phyloP scores from a whole-genome alignment of 2,113 vertebrate genomes.

The Takifugu bimaculatus region DNA sequence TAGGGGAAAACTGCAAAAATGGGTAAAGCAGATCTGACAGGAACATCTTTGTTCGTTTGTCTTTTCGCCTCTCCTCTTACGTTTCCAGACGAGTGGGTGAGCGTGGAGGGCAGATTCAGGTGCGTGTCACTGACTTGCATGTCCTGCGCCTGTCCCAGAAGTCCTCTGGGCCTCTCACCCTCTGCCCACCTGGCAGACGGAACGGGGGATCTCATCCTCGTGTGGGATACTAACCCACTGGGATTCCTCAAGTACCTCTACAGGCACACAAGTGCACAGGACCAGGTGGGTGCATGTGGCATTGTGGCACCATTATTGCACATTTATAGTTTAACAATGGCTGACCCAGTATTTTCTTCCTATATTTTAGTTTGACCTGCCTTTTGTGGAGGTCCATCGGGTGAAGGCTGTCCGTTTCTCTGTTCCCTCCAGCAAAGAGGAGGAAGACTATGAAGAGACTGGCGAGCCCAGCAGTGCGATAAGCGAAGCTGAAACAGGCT shows the following conservation, averaged over 20 bases:
- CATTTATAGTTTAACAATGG: background rate
- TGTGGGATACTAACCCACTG: slow-evolving; percentile 71
- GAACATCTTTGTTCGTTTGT: background rate
- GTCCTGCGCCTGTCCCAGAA: slow-evolving; percentile 81
- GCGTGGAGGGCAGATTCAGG: slow-evolving; percentile 70
- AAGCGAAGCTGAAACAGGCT: slow-evolving; percentile 19
- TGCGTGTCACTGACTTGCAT: slow-evolving; percentile 80
- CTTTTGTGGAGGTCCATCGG: slow-evolving; percentile 81
- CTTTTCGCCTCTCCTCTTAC: background rate
- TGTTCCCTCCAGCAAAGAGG: slow-evolving; percentile 44
- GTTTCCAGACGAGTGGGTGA: slow-evolving; percentile 66
- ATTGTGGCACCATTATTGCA: background rate
- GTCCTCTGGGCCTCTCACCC: slow-evolving; percentile 79
- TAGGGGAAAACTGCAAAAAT: background rate
- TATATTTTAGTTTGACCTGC: slow-evolving; percentile 76
- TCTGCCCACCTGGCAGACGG: slow-evolving; percentile 81
- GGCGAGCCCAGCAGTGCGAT: background rate
- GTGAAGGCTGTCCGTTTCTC: slow-evolving; percentile 76
- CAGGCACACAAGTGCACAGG: slow-evolving; percentile 76
- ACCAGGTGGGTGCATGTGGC: slow-evolving; percentile 67
- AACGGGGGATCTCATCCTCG: slow-evolving; percentile 80
- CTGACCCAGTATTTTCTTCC: background rate
- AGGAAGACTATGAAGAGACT: slow-evolving; percentile 29
- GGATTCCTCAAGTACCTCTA: slow-evolving; percentile 75
- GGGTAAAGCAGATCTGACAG: background rate